Evolutionary conservation across 2,888 invertebrate genomes (phyloP), one percentile per base, ranked within the genome.

Genomic region (Drosophila vallismaia): DNA sequence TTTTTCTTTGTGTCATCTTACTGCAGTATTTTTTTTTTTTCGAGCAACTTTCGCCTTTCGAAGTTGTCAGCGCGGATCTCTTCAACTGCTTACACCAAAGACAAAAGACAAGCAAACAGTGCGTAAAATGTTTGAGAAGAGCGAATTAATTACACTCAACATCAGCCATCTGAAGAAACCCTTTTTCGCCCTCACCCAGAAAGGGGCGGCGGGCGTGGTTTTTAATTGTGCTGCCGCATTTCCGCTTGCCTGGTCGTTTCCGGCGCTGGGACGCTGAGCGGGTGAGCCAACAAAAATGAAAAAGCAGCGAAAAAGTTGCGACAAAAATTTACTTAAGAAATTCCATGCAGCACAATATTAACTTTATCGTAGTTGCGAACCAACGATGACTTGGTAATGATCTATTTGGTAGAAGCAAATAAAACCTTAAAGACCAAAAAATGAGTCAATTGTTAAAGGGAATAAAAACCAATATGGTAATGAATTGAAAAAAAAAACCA

Each of bases 101-200:
- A 79, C 76, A 88, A 88, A 88, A 88, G 88, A 79, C 83, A 86
- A 72, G 84, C 86, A 84, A 84, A 74, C 85, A 79, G 75, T 74
- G 83, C 88, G 88, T 85, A 84, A 86, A 84, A 82, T 87, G 79
- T 81, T 88, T 81, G 88, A 76, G 73, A 79, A 89, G 88, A 81
- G 26, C 78, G 89, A 87, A 88, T 88, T 86, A 88, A 88, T 89
- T 88, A 89, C 85, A 78, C 76, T 84, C 84, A 78, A 71, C 79
- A 57, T 42, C 53, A 74, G 42, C 55, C 54, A 42, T 50, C 52
- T 64, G 45, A 31, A 14, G 8, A n/a, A 72, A 49, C 72, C 64
- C 72, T 63, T 69, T 52, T 29, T 36, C 44, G 12, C 6, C 33
- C 3, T 0, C n/a, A 4, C 2, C n/a, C 36, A 12, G 10, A n/a